Evolutionary conservation across 2,888 invertebrate genomes (phyloP), one percentile per base, ranked within the genome.

Genomic region (Gymnoscelis rufifasciata): DNA sequence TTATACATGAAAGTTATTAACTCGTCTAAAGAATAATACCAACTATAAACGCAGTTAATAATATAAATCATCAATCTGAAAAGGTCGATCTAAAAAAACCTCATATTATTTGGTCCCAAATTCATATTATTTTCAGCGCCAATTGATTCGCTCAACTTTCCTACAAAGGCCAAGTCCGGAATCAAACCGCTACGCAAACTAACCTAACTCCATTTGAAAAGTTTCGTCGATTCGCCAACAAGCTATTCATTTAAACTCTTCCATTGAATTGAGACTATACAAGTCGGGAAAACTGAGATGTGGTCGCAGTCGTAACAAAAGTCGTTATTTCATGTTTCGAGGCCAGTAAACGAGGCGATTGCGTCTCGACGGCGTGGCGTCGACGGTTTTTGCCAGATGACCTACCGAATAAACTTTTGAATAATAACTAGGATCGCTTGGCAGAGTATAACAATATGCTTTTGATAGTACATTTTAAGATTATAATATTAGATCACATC

Each of bases 251-350:
- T 76, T 70, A 71, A 82, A 68, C 66, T 70, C 70, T 71, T 70
- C 67, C 60, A 72, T 67, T 78, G 71, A 63, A 62, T 55, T 46
- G 54, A 47, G 44, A 49, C 41, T 42, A 70, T 74, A 76, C 69
- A 71, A 71, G 64, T 69, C 70, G 75, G 72, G 68, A 68, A 66
- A 66, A 61, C 63, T 64, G 70, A 62, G 54, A 27, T 38, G 38
- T 57, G 69, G 69, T 80, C 76, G 78, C 80, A 78, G 69, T 80
- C 76, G 78, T 81, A 78, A 78, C 74, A 74, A 75, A 74, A 56
- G 76, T 79, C 79, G 80, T 87, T 83, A 84, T 82, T 71, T 81
- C 75, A 83, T 68, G 77, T 81, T 81, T 79, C 56, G 78, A 73
- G 83, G 82, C 83, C 81, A 73, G 81, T 76, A 83, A 78, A 83